Conservation (phyloP, 2,113 vertebrate species). For the Raphicerus campestris region DNA sequence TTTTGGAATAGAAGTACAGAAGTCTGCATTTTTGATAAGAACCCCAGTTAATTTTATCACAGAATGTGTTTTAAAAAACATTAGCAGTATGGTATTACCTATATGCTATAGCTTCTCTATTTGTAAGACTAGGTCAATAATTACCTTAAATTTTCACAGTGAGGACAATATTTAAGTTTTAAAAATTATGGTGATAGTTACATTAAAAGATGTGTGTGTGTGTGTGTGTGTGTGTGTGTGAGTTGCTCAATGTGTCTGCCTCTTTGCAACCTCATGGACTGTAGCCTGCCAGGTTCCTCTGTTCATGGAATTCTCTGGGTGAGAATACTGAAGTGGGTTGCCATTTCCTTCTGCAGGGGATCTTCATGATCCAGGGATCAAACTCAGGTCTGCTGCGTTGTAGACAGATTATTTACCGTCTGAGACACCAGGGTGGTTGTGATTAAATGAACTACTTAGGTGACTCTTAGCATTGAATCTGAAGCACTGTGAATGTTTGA, state of each 20-base stretch:
- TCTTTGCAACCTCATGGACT: not conserved
- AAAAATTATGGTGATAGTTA: conserved; percentile 6
- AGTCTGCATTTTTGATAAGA: not conserved
- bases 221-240: not conserved
- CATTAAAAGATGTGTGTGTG: not conserved
- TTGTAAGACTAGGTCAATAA: conserved; percentile 5
- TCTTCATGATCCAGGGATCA: not conserved
- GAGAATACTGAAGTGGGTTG: not conserved
- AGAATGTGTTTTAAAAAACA: not conserved
- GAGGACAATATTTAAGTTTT: not conserved
- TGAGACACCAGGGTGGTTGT: not conserved
- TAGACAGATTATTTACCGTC: not conserved
- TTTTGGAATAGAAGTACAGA: not conserved
- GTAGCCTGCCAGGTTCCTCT: not conserved
- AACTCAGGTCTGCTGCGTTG: rapidly evolving
- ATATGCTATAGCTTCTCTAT: not conserved
- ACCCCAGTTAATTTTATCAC: not conserved
- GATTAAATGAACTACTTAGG: not conserved
- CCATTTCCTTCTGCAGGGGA: not conserved
- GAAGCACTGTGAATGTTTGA: not conserved
- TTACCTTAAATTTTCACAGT: not conserved
- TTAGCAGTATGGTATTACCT: not conserved
- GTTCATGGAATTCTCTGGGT: not conserved
- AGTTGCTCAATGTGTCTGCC: not conserved
- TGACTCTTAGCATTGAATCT: not conserved